Evolutionary conservation across 1,140 invertebrate species (phyloP).

Genomic region (Pectinophora gossypiella): DNA sequence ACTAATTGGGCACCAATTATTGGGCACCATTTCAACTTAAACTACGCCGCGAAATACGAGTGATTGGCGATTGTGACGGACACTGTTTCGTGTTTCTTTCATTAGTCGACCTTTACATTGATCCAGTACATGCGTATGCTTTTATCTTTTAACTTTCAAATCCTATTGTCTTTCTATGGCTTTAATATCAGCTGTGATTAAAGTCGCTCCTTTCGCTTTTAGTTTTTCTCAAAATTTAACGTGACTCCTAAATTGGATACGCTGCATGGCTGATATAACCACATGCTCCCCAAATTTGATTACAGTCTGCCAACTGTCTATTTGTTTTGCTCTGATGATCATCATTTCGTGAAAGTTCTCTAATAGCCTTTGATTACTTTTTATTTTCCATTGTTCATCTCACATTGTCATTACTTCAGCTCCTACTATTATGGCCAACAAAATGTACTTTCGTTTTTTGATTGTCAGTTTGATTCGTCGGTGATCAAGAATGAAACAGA

Average conservation of each 20-base stretch:
- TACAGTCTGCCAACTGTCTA: background rate
- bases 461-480: background rate
- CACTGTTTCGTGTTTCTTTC: too few relatives aligned
- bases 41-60: too few relatives aligned
- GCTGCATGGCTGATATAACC: background rate
- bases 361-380: background rate
- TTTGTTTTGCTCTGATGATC: constrained; percentile 1
- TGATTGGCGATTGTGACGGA: too few relatives aligned
- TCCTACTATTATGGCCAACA: background rate
- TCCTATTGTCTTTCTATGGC: too few relatives aligned
- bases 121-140: too few relatives aligned
- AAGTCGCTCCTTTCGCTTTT: constrained; percentile 3
- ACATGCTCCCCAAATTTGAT: background rate
- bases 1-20: too few relatives aligned
- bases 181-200: too few relatives aligned
- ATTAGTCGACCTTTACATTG: too few relatives aligned
- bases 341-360: background rate
- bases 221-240: background rate
- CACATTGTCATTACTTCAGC: background rate
- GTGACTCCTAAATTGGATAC: background rate
- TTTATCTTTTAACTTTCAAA: too few relatives aligned
- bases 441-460: background rate
- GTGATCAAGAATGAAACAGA: constrained; percentile 4
- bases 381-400: background rate
- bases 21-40: too few relatives aligned